Base-by-base conservation (phyloP, 1,140 invertebrate genomes). In the Eurosta solidaginis region DNA sequence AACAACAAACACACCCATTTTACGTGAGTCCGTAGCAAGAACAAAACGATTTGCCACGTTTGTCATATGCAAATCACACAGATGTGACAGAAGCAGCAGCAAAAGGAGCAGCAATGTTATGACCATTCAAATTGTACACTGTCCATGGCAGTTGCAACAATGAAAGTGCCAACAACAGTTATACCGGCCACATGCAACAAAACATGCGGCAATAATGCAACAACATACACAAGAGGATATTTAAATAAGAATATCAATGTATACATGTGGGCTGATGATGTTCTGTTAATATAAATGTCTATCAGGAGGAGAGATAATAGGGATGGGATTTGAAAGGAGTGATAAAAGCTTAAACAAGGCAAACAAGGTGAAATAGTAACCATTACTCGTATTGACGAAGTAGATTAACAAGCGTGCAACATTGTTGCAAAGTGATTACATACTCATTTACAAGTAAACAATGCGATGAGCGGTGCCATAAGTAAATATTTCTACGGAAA, bases 61-160 rank as follows among this genome's bases (percentile, higher is more conserved):
- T 81, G 79, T 83, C 83, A 85, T 85, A 85, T 85, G 84, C 84
- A 85, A 85, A 85, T 85, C 84, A 83, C 83, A 85, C 74, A 82
- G 44, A 74, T 40, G 59, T 68, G 59, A 40, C 59, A 40, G 59
- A 1, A 68, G 59, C 59, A 68, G 59, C n/a, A 7, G 33, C 59
- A 36, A n/a, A n/a, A n/a, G n/a, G n/a, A n/a, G 22, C 54, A 33
- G 17, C 42, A 4, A 14, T n/a, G 33, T 9, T 36, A 52, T 29
- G 12, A 2, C n/a, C 59, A 68, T 36, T 42, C 59, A 42, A 68
- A 68, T 68, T 68, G 59, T 3, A 3, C n/a, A 20, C 29, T 40
- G 59, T 29, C 59, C 33, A 20, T 68, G 33, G 59, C 59, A 68
- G 59, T 68, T 68, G 59, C 59, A 40, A 68, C 59, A 68, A 68